phyloP scores from a whole-genome alignment of 2,888 invertebrate species.

The Lacanobia wlatinum region DNA sequence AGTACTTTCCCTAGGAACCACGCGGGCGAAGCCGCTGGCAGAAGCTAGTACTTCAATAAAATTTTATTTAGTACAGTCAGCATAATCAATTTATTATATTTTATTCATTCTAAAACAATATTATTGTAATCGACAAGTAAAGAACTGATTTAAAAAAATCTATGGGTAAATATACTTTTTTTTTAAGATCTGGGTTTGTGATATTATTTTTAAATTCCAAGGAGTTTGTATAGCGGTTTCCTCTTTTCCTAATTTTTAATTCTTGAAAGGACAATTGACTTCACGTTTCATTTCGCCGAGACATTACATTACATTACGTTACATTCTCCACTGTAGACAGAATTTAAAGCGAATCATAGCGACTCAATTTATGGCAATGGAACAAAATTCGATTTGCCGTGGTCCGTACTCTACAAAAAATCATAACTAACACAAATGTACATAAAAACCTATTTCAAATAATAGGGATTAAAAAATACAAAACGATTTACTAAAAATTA shows the following conservation, averaged over 20 bases:
- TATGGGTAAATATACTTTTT: too few relatives aligned
- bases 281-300: background rate
- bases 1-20: too few relatives aligned
- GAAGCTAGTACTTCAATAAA: too few relatives aligned
- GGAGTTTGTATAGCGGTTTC: background rate
- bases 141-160: too few relatives aligned
- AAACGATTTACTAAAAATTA: too few relatives aligned
- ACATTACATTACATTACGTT: background rate
- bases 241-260: background rate
- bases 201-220: background rate
- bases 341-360: constrained; percentile 45
- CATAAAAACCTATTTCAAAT: too few relatives aligned
- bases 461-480: too few relatives aligned
- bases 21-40: too few relatives aligned
- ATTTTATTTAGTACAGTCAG: background rate
- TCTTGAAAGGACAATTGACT: background rate
- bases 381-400: constrained; percentile 34
- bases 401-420: too few relatives aligned
- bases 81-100: too few relatives aligned
- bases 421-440: too few relatives aligned
- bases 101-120: too few relatives aligned
- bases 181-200: background rate
- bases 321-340: constrained; percentile 3
- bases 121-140: background rate
- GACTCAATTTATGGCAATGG: constrained; percentile 35